Evolutionary conservation across 2,113 vertebrate species (phyloP).

Genomic region (Laterallus jamaicensis): DNA sequence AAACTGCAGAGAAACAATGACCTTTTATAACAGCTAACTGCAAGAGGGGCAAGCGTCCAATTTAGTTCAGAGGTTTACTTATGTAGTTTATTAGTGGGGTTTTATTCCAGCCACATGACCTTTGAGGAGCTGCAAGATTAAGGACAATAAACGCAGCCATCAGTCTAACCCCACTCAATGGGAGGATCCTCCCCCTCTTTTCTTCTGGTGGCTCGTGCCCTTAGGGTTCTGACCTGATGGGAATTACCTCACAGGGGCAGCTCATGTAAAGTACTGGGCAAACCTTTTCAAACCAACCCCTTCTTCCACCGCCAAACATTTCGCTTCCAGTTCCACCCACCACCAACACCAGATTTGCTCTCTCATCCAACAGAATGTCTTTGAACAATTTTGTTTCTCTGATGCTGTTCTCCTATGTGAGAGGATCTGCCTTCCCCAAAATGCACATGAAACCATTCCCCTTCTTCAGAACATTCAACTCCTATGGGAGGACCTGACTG

Average conservation of each 20-base stretch:
- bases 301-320: neutral
- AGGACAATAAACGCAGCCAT: neutral
- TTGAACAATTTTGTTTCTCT: neutral
- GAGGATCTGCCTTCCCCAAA: neutral
- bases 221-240: neutral
- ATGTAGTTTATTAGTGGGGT: neutral
- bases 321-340: neutral
- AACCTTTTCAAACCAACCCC: neutral
- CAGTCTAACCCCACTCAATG: neutral
- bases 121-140: neutral
- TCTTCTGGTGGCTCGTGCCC: neutral
- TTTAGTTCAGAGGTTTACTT: neutral
- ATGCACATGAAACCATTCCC: neutral
- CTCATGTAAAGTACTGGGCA: neutral
- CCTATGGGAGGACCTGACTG: neutral
- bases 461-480: neutral
- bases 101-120: constrained; percentile 16
- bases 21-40: neutral
- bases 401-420: neutral
- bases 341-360: neutral
- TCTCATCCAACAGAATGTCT: neutral
- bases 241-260: neutral
- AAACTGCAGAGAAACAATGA: neutral
- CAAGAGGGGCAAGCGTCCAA: neutral
- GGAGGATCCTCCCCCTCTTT: neutral